A percentile compares a stretch with the other conserved stretches of the same genome.
phyloP scores from a whole-genome alignment of 1,140 invertebrate genomes.

The Homarus americanus region DNA sequence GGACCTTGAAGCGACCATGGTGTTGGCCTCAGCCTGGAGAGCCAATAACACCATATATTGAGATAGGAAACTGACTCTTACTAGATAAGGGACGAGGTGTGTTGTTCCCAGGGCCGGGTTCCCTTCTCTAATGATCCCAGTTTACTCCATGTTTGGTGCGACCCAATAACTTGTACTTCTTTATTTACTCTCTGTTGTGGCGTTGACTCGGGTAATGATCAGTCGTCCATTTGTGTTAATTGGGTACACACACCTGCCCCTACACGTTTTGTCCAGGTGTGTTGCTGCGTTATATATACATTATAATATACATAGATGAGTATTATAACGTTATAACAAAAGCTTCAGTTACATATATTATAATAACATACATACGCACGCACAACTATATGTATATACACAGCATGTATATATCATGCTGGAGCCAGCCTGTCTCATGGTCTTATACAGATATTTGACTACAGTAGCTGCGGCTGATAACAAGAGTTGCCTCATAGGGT shows the following conservation, averaged over 20 bases:
- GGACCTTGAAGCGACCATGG: too few species aligned
- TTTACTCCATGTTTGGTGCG: constrained; percentile 7
- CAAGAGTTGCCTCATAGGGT: too few species aligned
- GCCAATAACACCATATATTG: too few species aligned
- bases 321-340: not conserved
- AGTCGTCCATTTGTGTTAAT: not conserved
- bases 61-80: too few species aligned
- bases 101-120: not conserved
- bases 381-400: not conserved
- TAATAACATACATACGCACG: not conserved
- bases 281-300: too few species aligned
- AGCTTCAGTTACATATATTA: not conserved
- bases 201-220: constrained; percentile 26
- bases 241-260: not conserved
- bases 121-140: not conserved
- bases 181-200: constrained; percentile 15
- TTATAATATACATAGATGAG: too few species aligned
- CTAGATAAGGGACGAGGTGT: not conserved
- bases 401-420: too few species aligned
- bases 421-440: too few species aligned
- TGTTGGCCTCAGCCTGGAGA: not conserved
- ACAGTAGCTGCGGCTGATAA: too few species aligned
- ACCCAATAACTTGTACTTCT: constrained; percentile 22
- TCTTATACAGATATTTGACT: too few species aligned
- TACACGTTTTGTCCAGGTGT: not conserved